phyloP scores from a whole-genome alignment of 2,888 invertebrate species.

The Eilema caniola region DNA sequence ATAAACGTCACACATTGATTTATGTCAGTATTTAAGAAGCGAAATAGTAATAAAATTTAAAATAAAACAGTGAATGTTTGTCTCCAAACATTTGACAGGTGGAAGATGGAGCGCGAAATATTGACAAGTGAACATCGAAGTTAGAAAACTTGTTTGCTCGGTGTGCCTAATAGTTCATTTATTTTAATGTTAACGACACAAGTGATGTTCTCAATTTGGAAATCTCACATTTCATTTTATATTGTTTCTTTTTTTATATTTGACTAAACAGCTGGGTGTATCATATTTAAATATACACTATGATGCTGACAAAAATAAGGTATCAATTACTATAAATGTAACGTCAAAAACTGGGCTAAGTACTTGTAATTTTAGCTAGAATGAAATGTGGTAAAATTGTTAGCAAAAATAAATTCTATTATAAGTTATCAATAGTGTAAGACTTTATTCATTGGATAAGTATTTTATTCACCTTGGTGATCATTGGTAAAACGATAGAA shows the following conservation, averaged over 20 bases:
- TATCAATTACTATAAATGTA: no score
- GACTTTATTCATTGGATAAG: background rate
- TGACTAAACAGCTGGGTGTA: background rate
- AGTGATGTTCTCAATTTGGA: background rate
- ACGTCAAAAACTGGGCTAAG: no score
- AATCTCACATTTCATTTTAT: background rate
- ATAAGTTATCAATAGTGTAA: background rate
- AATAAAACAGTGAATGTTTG: constrained; percentile 37
- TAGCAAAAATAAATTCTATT: background rate
- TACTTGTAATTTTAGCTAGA: no score
- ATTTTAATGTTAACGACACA: background rate
- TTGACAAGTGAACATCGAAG: constrained; percentile 35
- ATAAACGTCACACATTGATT: constrained; percentile 48
- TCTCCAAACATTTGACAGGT: constrained; percentile 41
- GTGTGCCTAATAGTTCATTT: constrained; percentile 3
- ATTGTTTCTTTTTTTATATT: background rate
- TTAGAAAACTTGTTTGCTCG: constrained; percentile 7
- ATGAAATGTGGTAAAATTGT: background rate
- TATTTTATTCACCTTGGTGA: background rate
- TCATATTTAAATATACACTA: background rate
- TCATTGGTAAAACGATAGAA: no score
- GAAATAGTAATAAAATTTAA: constrained; percentile 42
- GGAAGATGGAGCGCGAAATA: constrained; percentile 45
- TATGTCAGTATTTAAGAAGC: constrained; percentile 47
- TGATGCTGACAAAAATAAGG: no score